These are phyloP conservation scores for Pyrocephalus nanus DNA, from an alignment of 2,797 vertebrate species.

Conservation along the genomic window DNA sequence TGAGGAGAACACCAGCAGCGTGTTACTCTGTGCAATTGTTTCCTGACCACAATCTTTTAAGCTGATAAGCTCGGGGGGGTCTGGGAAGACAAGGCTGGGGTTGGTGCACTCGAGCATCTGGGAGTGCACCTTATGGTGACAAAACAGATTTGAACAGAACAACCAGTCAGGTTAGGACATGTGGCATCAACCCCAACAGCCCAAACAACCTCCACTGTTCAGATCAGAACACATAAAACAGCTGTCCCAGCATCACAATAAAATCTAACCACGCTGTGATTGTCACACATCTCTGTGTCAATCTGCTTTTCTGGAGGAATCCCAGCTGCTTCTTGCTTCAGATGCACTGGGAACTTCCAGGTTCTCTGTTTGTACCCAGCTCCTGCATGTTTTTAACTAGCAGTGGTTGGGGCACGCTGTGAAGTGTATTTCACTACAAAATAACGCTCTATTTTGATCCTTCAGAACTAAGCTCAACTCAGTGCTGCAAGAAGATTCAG, in stretches of 20 bases:
- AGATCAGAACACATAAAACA: background rate
- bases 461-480: background rate
- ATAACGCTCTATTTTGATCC: background rate
- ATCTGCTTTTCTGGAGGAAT: background rate
- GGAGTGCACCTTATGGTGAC: background rate
- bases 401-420: background rate
- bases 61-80: background rate
- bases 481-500: background rate
- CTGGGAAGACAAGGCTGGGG: background rate
- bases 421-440: background rate
- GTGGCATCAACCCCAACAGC: background rate
- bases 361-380: background rate
- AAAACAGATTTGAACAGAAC: background rate
- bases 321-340: background rate
- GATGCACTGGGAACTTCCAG: background rate
- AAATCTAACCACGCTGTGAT: background rate
- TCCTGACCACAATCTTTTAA: background rate
- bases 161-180: background rate
- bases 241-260: background rate
- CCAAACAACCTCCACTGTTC: background rate
- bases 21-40: background rate
- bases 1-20: background rate
- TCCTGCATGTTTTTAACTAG: background rate
- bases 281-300: background rate
- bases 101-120: background rate